Conservation (phyloP, 2,797 vertebrate genomes). For the Crocidura indochinensis region DNA sequence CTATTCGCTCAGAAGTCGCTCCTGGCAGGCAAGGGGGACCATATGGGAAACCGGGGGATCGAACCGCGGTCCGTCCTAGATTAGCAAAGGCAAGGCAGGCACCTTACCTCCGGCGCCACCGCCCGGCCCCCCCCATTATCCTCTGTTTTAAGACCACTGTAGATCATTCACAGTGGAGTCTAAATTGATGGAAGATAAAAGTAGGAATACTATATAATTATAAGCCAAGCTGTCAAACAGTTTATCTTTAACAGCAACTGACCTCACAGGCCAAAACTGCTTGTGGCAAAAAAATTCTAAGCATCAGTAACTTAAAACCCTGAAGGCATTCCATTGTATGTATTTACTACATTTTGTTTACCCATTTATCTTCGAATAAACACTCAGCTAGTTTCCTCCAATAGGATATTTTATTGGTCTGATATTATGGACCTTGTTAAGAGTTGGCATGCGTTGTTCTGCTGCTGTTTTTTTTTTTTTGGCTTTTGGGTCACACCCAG, state of each 20-base stretch:
- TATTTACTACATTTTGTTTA: not conserved
- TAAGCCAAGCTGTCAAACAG: not conserved
- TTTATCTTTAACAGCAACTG: not conserved
- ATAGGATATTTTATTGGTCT: not conserved
- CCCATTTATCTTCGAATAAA: not conserved
- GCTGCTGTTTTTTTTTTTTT: too few species aligned
- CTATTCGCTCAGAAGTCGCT: too few species aligned
- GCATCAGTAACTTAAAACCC: not conserved
- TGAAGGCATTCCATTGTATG: not conserved
- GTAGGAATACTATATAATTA: not conserved
- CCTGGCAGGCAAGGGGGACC: too few species aligned
- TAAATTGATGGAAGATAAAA: not conserved
- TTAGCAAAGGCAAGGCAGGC: too few species aligned
- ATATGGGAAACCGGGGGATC: too few species aligned
- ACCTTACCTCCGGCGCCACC: too few species aligned
- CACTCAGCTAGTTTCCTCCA: not conserved
- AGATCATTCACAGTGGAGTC: not conserved
- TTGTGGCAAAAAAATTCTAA: not conserved
- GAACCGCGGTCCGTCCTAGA: too few species aligned
- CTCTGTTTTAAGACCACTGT: not conserved
- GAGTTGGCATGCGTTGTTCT: too few species aligned
- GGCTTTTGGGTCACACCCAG: too few species aligned
- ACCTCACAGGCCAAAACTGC: not conserved
- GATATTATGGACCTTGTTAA: not conserved
- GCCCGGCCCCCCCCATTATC: too few species aligned